Evolutionary conservation across 2,888 invertebrate genomes (phyloP).

Genomic region (Macropis europaea): DNA sequence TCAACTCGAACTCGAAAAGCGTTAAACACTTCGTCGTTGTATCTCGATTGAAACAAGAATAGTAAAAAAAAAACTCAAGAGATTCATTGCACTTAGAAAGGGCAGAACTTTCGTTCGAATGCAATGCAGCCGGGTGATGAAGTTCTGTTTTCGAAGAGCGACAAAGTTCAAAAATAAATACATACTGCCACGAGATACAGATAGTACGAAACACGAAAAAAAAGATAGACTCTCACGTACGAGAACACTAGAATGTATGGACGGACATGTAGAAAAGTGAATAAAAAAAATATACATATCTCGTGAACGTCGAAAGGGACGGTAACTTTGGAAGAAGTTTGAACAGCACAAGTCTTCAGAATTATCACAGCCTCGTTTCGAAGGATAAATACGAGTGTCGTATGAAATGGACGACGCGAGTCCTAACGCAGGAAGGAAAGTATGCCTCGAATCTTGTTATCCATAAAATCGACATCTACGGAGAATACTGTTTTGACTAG

Average conservation of each 20-base stretch:
- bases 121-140: background rate
- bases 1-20: background rate
- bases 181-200: conserved; percentile 33
- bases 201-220: conserved; percentile 23
- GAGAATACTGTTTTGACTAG: conserved; percentile 68
- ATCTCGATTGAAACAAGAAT: background rate
- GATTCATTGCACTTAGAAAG: background rate
- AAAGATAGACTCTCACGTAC: conserved; percentile 23
- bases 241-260: conserved; percentile 46
- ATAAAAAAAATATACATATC: background rate
- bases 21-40: background rate
- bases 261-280: conserved; percentile 47
- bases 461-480: conserved; percentile 24
- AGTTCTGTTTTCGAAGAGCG: conserved; percentile 11
- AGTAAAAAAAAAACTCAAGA: background rate
- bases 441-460: conserved; percentile 15
- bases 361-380: conserved; percentile 63
- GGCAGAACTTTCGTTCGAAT: background rate
- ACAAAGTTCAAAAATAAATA: conserved; percentile 12
- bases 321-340: conserved; percentile 30
- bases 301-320: conserved; percentile 24
- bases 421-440: conserved; percentile 4
- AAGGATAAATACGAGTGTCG: conserved; percentile 34
- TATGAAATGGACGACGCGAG: conserved; percentile 17
- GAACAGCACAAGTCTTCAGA: conserved; percentile 56